Evolutionary conservation across 2,113 vertebrate species (phyloP).

Genomic region (Tachysurus fulvidraco): DNA sequence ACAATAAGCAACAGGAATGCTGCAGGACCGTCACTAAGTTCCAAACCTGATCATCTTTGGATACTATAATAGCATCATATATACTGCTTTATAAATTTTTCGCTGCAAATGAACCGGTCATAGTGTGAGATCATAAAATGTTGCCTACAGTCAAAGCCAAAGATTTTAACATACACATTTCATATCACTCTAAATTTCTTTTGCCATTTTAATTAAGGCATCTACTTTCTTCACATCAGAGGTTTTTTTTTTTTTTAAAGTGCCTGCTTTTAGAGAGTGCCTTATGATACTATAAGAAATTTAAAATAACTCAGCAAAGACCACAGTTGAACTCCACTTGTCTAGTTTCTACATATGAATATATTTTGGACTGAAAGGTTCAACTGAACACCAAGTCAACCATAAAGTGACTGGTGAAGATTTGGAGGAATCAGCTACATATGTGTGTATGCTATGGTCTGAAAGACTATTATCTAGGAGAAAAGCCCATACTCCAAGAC

Average conservation of each 20-base stretch:
- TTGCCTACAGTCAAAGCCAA: not conserved
- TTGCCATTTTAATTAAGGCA: not conserved
- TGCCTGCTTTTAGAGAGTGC: not conserved
- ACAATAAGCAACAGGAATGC: constrained; percentile 44
- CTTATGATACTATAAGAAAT: not conserved
- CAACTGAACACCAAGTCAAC: not conserved
- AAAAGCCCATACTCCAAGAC: not conserved
- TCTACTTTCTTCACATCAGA: not conserved
- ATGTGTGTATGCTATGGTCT: not conserved
- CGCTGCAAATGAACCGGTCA: not conserved
- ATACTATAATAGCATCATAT: constrained; percentile 35
- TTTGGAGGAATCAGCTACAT: not conserved
- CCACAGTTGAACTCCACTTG: not conserved
- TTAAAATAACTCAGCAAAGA: not conserved
- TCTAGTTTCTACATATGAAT: not conserved
- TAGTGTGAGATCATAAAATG: not conserved
- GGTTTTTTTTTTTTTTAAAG: not conserved
- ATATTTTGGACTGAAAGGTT: not conserved
- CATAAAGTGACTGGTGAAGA: not conserved
- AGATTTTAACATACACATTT: not conserved
- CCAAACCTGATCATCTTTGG: constrained; percentile 9
- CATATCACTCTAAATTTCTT: not conserved
- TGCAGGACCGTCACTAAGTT: not conserved
- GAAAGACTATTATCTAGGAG: not conserved
- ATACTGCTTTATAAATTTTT: constrained; percentile 37